Evolutionary conservation across 2,888 invertebrate genomes (phyloP), one percentile per base, ranked within the genome.

Genomic region (Anticlea derivata): DNA sequence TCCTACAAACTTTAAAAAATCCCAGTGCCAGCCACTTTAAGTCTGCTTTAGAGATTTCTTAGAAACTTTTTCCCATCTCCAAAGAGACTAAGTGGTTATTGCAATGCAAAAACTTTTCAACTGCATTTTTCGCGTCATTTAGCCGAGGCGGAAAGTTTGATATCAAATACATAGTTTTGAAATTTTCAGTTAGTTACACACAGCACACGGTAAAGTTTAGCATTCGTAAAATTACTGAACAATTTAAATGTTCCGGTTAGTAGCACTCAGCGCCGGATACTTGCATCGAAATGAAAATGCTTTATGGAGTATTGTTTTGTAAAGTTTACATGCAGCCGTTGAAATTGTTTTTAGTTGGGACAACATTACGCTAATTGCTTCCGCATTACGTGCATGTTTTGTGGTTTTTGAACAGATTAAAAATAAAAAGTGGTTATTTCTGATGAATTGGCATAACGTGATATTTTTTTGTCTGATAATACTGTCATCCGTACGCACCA

Each of bases 161-260:
- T 34, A 46, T 49, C 38, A 55, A 61, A 59, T 48, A 56, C 58
- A 58, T 51, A 54, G 53, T 60, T 60, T 52, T 38, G n/a, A 53
- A 46, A 52, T 46, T 55, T 45, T 46, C 39, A 44, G 54, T 55
- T 53, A 55, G 46, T 51, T 59, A 53, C 47, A 44, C 56, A 56
- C 34, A 49, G 40, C 40, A 47, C 51, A 34, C 54, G 51, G 38
- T 50, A 61, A 65, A 62, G 55, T 60, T 60, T 50, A 55, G 49
- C 55, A 44, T 58, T 63, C 58, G 59, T 51, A 33, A 66, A 63
- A 65, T 62, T 58, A 57, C 55, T 40, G 43, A 65, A 65, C 61
- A 63, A 68, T 66, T 65, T 60, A 61, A 60, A 65, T 61, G 53
- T 67, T 65, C 60, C 55, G 57, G 49, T 57, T 61, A 40, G 39